phyloP scores from a whole-genome alignment of 2,797 vertebrate species.

The Melanitta fusca region DNA sequence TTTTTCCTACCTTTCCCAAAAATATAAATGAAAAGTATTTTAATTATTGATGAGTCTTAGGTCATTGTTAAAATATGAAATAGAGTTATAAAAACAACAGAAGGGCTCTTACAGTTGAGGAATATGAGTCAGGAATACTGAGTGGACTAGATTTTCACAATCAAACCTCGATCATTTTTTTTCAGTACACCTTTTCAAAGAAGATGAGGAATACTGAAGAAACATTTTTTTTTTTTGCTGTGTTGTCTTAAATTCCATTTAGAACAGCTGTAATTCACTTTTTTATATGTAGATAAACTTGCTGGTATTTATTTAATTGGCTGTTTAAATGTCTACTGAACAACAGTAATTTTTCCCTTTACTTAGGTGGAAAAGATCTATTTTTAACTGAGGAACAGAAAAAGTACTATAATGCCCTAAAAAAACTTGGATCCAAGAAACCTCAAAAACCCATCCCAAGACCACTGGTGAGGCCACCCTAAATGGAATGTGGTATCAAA shows the following conservation, averaged over 20 bases:
- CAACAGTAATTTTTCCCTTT: slow-evolving; percentile 14
- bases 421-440: slow-evolving; percentile 82
- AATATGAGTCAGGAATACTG: not conserved
- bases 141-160: not conserved
- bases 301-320: not conserved
- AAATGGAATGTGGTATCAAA: not conserved
- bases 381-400: slow-evolving; percentile 83
- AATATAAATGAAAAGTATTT: not conserved
- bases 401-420: slow-evolving; percentile 83
- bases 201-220: not conserved
- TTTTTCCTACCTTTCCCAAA: not conserved
- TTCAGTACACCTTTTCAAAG: not conserved
- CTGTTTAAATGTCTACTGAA: not conserved
- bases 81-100: not conserved
- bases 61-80: not conserved
- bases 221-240: not conserved
- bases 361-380: slow-evolving; percentile 82
- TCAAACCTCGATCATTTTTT: not conserved
- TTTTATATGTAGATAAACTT: not conserved
- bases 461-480: slow-evolving; percentile 72
- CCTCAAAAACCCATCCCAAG: slow-evolving; percentile 79
- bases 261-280: not conserved
- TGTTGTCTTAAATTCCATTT: not conserved
- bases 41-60: not conserved
- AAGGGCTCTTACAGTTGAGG: not conserved